Percentiles rank a stretch among this genome's conserved stretches.
phyloP scores from a whole-genome alignment of 2,113 vertebrate genomes.

The Felis chaus region DNA sequence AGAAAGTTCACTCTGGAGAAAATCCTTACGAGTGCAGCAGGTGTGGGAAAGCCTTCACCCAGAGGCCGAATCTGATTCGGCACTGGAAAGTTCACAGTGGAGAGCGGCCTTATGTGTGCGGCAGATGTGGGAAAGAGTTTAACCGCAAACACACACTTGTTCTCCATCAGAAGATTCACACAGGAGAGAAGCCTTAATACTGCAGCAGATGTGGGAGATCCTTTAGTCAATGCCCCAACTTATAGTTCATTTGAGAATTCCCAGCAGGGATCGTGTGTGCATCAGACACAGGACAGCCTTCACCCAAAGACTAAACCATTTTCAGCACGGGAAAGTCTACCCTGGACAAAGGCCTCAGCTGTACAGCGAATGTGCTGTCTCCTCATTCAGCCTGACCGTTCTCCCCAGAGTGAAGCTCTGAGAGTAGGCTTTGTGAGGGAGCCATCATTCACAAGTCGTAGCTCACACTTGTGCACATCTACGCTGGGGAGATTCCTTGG shows the following conservation, averaged over 20 bases:
- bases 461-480: neutral
- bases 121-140: neutral
- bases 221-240: neutral
- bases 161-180: conserved; percentile 9
- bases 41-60: conserved; percentile 22
- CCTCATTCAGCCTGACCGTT: neutral
- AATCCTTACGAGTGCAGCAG: conserved; percentile 25
- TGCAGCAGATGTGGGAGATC: neutral
- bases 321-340: neutral
- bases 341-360: neutral
- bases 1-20: conserved; percentile 35
- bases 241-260: neutral
- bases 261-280: neutral
- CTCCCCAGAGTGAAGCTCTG: neutral
- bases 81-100: conserved; percentile 13
- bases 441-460: neutral
- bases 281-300: neutral
- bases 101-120: neutral
- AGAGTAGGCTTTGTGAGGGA: neutral
- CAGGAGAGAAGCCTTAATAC: neutral
- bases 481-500: neutral
- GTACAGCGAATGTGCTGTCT: neutral
- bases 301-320: neutral
- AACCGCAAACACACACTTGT: neutral
- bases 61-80: neutral